Conservation (phyloP, 2,888 invertebrate species). For the Zygogramma bicolorata region DNA sequence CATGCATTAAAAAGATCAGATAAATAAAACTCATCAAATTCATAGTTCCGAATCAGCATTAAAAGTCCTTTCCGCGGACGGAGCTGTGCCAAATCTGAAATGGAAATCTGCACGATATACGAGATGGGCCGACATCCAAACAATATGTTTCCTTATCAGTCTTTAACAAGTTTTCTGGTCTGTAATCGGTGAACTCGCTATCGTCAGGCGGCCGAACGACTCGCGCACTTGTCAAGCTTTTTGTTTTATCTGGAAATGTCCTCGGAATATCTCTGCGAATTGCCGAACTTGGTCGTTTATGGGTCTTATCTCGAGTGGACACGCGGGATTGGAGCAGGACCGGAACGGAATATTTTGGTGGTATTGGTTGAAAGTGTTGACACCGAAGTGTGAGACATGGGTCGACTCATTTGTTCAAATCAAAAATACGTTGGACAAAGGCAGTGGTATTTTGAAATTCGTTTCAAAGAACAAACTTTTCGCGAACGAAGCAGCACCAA, state of each 20-base stretch:
- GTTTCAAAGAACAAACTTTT: too few species aligned
- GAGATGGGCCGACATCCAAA: slow-evolving; percentile 65
- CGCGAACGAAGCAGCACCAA: too few species aligned
- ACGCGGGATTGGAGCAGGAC: slow-evolving; percentile 14
- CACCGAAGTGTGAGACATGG: neutral
- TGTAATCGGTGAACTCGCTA: slow-evolving; percentile 62
- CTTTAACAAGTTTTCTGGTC: slow-evolving; percentile 49
- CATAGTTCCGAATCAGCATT: slow-evolving; percentile 67
- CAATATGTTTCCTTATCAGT: slow-evolving; percentile 48
- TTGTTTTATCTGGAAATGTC: slow-evolving; percentile 61
- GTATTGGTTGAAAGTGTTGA: neutral
- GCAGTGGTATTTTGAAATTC: too few species aligned
- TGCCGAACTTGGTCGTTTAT: slow-evolving; percentile 47
- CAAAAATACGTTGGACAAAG: too few species aligned
- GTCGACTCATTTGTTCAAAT: neutral
- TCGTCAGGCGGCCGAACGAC: slow-evolving; percentile 54
- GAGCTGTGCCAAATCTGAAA: slow-evolving; percentile 65
- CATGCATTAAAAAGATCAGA: slow-evolving; percentile 61
- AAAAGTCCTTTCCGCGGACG: slow-evolving; percentile 59
- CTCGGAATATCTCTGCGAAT: slow-evolving; percentile 55
- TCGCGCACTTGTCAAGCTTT: slow-evolving; percentile 63
- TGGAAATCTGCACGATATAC: slow-evolving; percentile 62
- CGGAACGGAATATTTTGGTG: neutral
- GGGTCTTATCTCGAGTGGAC: slow-evolving; percentile 46
- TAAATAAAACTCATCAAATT: slow-evolving; percentile 66